Evolutionary conservation across 2,888 invertebrate genomes (phyloP), one percentile per base, ranked within the genome.

Genomic region (Cephus pulcher): DNA sequence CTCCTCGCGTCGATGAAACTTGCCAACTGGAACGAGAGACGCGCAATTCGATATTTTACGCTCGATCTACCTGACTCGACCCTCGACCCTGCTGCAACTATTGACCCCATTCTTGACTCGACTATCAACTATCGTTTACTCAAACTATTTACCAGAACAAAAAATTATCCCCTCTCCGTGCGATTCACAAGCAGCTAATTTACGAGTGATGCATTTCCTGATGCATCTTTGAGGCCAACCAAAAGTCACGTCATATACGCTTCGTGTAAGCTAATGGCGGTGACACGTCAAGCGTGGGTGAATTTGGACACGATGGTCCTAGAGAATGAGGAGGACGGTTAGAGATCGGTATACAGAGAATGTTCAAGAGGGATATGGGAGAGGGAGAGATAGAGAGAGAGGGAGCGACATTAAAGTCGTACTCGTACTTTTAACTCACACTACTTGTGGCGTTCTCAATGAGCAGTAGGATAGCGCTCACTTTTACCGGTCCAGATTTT

Each of bases 401-500:
- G 15, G 12, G 40, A 56, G 23, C 40, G 40, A 56, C 40, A 23
- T 56, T 56, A 56, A 56, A 56, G 40, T 56, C 40, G 40, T 56
- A 56, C 56, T 56, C 56, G 23, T 56, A 56, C 56, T 23, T 56
- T 56, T 56, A 56, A 56, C 56, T 56, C 56, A 56, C 56, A 9
- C 56, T 56, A 56, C 56, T 56, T 56, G 56, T 56, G 56, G 23
- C 56, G 56, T 56, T 56, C 56, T 56, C 56, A 56, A 77, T 34
- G 77, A 74, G 56, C 56, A 56, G 56, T 56, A 56, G 56, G 56
- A 56, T 56, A 75, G 79, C 77, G 78, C 75, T 75, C 74, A 82
- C 80, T 83, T 78, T 77, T 82, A 76, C 80, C 80, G 80, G 78
- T 81, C 80, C 80, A 78, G 77, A 80, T 79, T 80, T 77, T 75